Evolutionary conservation across 2,797 vertebrate species (phyloP).

Genomic region (Podarcis lilfordi): DNA sequence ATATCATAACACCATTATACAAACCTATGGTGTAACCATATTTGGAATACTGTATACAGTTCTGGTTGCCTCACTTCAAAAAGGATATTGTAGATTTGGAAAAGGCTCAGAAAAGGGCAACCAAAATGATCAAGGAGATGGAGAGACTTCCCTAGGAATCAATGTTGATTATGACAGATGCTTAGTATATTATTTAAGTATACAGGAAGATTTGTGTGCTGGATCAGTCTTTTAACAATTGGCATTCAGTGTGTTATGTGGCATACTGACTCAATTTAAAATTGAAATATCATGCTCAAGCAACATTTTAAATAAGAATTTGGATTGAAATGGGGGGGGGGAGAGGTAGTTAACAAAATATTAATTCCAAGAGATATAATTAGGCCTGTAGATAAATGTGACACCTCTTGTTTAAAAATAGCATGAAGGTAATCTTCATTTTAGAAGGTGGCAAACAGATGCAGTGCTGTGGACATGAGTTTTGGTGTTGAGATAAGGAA

Average conservation of each 20-base stretch:
- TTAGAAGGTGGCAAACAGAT: not conserved
- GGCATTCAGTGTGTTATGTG: not conserved
- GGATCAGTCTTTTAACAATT: not conserved
- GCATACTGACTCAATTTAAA: not conserved
- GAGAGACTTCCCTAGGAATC: too few relatives aligned
- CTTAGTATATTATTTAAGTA: not conserved
- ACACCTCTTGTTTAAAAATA: slow-evolving; percentile 18
- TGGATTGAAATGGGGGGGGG: not conserved
- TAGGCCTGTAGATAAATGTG: not conserved
- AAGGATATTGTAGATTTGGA: too few relatives aligned
- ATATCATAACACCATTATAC: too few relatives aligned
- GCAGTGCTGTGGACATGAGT: not conserved
- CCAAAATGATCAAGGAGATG: too few relatives aligned
- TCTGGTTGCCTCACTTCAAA: too few relatives aligned
- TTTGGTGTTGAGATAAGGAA: not conserved
- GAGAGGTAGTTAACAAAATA: not conserved
- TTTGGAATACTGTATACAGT: too few relatives aligned
- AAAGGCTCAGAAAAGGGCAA: too few relatives aligned
- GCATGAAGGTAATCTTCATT: not conserved
- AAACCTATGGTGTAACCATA: too few relatives aligned
- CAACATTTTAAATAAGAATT: not conserved
- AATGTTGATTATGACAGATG: not conserved
- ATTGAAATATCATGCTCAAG: not conserved
- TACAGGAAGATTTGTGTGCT: too few relatives aligned
- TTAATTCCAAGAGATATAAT: slow-evolving; percentile 1